A percentile compares a stretch with the other conserved stretches of the same genome.
phyloP scores from a whole-genome alignment of 2,113 vertebrate genomes.

The Crocuta crocuta region DNA sequence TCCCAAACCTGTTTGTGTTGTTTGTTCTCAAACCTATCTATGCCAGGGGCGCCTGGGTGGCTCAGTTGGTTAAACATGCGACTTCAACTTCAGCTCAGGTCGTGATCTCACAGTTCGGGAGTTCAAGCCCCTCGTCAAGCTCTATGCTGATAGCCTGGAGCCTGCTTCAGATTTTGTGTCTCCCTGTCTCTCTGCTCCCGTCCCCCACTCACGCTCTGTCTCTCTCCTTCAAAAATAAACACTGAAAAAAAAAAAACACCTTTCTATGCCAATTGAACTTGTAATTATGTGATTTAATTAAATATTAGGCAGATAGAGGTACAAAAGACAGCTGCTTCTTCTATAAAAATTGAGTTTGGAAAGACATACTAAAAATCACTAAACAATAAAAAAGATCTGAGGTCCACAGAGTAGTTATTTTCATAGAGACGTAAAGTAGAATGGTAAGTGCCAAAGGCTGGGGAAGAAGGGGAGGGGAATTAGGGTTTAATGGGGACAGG shows the following conservation, averaged over 20 bases:
- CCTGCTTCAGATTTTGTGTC: neutral
- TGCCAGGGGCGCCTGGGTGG: neutral
- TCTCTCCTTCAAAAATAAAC: neutral
- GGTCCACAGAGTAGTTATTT: neutral
- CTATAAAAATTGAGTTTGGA: slow-evolving; percentile 33
- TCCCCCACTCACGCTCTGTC: neutral
- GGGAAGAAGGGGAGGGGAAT: neutral
- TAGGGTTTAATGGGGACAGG: too few species aligned
- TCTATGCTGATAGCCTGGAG: neutral
- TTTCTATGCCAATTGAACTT: neutral
- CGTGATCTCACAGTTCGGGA: neutral
- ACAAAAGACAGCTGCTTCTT: slow-evolving; percentile 34
- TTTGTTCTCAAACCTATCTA: neutral
- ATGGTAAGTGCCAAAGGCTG: neutral
- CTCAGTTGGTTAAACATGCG: neutral
- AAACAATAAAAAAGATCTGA: neutral
- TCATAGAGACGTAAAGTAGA: neutral
- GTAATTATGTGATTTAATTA: slow-evolving; percentile 44
- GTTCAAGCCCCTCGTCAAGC: neutral
- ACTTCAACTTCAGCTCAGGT: neutral
- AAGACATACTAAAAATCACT: slow-evolving; percentile 9
- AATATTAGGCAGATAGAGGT: slow-evolving; percentile 29
- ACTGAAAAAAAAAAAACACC: neutral
- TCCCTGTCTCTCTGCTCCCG: neutral
- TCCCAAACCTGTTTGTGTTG: neutral